Conservation (phyloP, 2,113 vertebrate genomes). For the Setophaga kirtlandii region DNA sequence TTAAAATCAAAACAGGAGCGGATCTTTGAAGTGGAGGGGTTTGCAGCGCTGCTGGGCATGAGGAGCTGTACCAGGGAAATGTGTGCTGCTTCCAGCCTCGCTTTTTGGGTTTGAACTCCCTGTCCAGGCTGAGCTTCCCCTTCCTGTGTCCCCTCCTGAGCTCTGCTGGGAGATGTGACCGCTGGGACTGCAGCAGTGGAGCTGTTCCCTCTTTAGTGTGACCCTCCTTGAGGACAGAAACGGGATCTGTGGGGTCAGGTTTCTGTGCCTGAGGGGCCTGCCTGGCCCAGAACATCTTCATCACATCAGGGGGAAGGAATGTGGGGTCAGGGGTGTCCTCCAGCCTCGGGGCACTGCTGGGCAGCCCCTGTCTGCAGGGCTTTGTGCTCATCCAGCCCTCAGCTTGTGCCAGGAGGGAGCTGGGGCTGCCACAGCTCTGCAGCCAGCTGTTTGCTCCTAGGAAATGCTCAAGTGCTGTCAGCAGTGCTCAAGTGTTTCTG, state of each 20-base stretch:
- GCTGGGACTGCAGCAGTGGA: neutral
- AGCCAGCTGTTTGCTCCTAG: neutral
- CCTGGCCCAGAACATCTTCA: neutral
- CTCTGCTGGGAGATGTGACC: neutral
- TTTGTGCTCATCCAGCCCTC: neutral
- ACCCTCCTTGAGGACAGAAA: constrained; percentile 11
- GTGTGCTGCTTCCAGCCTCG: neutral
- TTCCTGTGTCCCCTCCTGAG: rapidly evolving
- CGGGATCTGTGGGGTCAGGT: neutral
- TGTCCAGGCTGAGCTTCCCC: neutral
- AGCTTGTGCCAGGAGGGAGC: neutral
- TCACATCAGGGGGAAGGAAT: constrained; percentile 9
- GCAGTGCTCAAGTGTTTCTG: neutral
- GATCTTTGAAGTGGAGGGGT: neutral
- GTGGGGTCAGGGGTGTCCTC: neutral
- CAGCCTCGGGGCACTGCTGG: neutral
- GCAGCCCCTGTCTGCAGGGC: neutral
- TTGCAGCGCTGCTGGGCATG: neutral
- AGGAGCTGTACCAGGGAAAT: neutral
- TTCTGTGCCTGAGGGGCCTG: neutral
- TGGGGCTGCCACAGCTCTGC: neutral
- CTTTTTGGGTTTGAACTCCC: neutral
- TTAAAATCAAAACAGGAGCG: neutral
- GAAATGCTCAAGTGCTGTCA: neutral
- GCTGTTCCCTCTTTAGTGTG: neutral